phyloP scores from a whole-genome alignment of 2,797 vertebrate genomes.

The Gadopsis marmoratus region DNA sequence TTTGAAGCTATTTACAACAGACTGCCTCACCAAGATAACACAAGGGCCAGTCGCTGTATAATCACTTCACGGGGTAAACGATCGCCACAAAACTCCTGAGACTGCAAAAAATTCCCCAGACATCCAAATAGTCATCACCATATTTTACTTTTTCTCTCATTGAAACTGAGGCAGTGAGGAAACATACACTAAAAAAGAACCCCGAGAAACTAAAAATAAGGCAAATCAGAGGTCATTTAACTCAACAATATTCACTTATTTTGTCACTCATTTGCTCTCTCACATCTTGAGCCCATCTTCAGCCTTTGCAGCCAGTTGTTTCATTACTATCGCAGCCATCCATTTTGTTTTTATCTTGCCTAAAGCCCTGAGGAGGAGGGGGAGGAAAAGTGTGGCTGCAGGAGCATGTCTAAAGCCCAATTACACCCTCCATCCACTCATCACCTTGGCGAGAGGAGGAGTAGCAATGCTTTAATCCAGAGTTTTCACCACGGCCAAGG shows the following conservation, averaged over 20 bases:
- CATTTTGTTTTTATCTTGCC: slow-evolving; percentile 60
- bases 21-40: slow-evolving; percentile 80
- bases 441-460: slow-evolving; percentile 65
- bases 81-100: slow-evolving; percentile 65
- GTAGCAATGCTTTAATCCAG: slow-evolving; percentile 88
- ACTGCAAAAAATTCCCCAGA: slow-evolving; percentile 53
- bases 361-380: not conserved
- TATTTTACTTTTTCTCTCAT: slow-evolving; percentile 53
- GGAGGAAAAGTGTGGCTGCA: slow-evolving; percentile 20
- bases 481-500: slow-evolving; percentile 86
- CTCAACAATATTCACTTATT: slow-evolving; percentile 20
- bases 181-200: slow-evolving; percentile 15
- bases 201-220: slow-evolving; percentile 23
- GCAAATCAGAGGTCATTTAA: slow-evolving; percentile 24
- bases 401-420: slow-evolving; percentile 41
- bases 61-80: slow-evolving; percentile 77
- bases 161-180: slow-evolving; percentile 43
- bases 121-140: slow-evolving; percentile 68
- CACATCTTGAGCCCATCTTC: slow-evolving; percentile 25
- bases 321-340: slow-evolving; percentile 56
- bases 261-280: slow-evolving; percentile 35
- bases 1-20: slow-evolving; percentile 81
- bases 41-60: slow-evolving; percentile 73
- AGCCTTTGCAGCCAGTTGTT: slow-evolving; percentile 26
- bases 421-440: slow-evolving; percentile 61